Evolutionary conservation across 2,113 vertebrate species (phyloP), one percentile per base, ranked within the genome.

Genomic region (Xiphophorus maculatus): DNA sequence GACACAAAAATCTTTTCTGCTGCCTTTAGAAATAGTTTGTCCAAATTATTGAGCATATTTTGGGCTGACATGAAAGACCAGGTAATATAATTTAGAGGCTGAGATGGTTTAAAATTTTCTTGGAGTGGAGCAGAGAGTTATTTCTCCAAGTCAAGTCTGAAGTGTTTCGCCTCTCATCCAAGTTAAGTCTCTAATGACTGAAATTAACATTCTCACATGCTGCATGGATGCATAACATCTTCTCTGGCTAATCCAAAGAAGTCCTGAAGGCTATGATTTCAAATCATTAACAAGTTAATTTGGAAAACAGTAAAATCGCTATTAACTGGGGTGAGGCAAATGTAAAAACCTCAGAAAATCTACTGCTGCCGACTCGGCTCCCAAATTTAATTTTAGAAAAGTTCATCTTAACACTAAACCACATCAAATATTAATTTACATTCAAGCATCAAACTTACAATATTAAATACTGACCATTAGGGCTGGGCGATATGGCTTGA

Each of bases 391-490:
- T 7, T 5, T 19, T 17, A 5, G 7, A 48, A 48, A 1, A 48
- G 44, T 48, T 48, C 15, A 48, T 17, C 5, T 48, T 61, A 32
- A 15, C 10, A 33, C 15, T 15, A 48, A 19, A 14, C 51, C 58
- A n/a, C 27, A 69, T 69, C n/a, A 54, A 14, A 33, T 29, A 11
- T 66, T 30, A 6, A 44, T 74, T 60, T 27, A 14, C 5, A 19
- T 74, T 44, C 33, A 78, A 74, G 35, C 64, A 25, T 69, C 8
- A 54, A 58, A 68, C 65, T 54, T 48, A 25, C 33, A 29, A 42
- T 44, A 42, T 69, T 73, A 32, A 64, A 63, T 69, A 40, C 25
- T 32, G 28, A 25, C 54, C 32, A 28, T 42, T 15, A 70, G 68
- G 10, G 10, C 35, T 37, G 10, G 35, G 35, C 35, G 2, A 37